Conservation (phyloP, 1,140 invertebrate genomes). For the Meloidogyne exigua region DNA sequence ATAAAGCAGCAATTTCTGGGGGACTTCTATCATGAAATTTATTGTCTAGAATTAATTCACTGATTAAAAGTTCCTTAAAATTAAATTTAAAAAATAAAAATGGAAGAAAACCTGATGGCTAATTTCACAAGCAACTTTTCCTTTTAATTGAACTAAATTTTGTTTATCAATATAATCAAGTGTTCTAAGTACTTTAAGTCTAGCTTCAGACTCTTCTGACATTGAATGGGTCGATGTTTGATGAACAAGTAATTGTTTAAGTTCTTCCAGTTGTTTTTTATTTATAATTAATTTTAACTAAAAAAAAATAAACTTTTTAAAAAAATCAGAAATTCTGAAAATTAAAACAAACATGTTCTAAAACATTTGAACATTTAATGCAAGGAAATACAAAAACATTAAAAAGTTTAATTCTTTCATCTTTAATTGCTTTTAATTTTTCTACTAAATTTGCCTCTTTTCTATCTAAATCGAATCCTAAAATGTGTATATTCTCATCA, state of each 20-base stretch:
- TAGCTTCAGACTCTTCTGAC: constrained; percentile 82
- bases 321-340: constrained; percentile 16
- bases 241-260: constrained; percentile 27
- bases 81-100: background rate
- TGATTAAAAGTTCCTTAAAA: constrained; percentile 72
- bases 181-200: constrained; percentile 78
- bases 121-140: constrained; percentile 91
- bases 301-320: background rate
- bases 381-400: constrained; percentile 35
- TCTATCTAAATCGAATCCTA: constrained; percentile 68
- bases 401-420: constrained; percentile 72
- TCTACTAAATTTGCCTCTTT: constrained; percentile 67
- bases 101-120: constrained; percentile 69
- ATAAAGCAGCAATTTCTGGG: constrained; percentile 77
- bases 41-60: constrained; percentile 90
- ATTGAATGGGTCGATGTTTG: constrained; percentile 77
- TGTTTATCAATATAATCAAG: constrained; percentile 73
- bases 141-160: constrained; percentile 77
- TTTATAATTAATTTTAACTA: constrained; percentile 7
- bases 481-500: constrained; percentile 61
- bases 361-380: constrained; percentile 34
- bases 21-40: constrained; percentile 72
- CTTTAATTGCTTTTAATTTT: constrained; percentile 69
- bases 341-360: constrained; percentile 45
- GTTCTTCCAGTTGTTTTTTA: constrained; percentile 21